phyloP scores from a whole-genome alignment of 2,797 vertebrate species.

The Anniella stebbinsi region DNA sequence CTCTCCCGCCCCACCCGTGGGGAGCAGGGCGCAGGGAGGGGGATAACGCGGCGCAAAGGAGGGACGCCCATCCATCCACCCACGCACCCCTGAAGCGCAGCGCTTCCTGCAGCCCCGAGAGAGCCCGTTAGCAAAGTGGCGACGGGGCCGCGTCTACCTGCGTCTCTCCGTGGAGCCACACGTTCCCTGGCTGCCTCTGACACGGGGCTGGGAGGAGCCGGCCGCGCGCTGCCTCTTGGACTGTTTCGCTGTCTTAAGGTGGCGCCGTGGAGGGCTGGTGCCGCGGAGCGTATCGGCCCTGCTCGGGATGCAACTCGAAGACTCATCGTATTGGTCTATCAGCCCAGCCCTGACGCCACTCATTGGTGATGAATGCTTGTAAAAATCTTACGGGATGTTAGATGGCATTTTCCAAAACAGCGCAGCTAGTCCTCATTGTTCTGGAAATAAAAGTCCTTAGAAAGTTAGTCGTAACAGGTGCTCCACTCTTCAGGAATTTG shows the following conservation, averaged over 20 bases:
- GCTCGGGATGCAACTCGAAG: too few species aligned
- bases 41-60: too few species aligned
- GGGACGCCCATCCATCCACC: too few species aligned
- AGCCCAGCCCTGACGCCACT: background rate
- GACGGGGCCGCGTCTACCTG: slow-evolving; percentile 33
- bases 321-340: too few species aligned
- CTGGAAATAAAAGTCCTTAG: background rate
- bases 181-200: slow-evolving; percentile 67
- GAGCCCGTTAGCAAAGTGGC: background rate
- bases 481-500: background rate
- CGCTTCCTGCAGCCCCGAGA: background rate
- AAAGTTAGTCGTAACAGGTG: background rate
- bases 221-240: slow-evolving; percentile 24
- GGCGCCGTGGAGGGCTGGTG: slow-evolving; percentile 49
- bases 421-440: background rate
- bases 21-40: too few species aligned
- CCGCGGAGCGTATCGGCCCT: background rate
- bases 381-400: too few species aligned
- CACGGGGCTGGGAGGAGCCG: slow-evolving; percentile 77
- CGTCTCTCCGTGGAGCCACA: slow-evolving; percentile 49
- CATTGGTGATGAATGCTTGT: background rate
- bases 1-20: too few species aligned
- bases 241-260: slow-evolving; percentile 73
- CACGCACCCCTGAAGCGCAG: too few species aligned
- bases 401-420: background rate